These are phyloP conservation scores for Pyrgilauda ruficollis DNA, from an alignment of 2,113 vertebrate species.

Conservation along the genomic window DNA sequence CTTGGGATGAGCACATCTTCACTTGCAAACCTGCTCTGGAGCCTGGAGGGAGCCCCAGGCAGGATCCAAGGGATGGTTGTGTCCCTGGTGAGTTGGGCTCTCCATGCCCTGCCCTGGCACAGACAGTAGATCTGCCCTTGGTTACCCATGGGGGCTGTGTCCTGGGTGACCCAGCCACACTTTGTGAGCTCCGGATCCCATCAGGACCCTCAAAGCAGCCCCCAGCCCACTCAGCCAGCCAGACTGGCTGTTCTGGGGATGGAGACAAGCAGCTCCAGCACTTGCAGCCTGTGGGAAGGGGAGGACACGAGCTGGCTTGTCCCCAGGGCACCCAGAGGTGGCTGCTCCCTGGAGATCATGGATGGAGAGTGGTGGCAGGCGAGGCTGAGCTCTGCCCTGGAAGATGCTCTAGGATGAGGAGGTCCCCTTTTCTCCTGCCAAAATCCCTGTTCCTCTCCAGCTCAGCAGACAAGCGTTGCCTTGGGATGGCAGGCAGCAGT, in stretches of 20 bases:
- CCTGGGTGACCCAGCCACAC: background rate
- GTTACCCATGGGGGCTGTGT: fast-evolving
- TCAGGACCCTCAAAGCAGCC: background rate
- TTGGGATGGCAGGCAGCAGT: background rate
- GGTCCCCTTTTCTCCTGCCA: background rate
- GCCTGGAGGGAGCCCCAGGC: background rate
- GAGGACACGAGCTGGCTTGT: fast-evolving
- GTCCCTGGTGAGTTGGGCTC: fast-evolving
- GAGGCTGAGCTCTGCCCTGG: background rate
- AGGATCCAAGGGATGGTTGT: background rate
- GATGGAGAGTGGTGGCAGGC: background rate
- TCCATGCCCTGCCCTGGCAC: background rate
- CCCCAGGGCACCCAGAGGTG: background rate
- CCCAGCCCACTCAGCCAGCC: background rate
- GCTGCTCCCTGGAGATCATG: background rate
- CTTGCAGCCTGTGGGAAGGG: background rate
- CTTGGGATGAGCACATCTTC: background rate
- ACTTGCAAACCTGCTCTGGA: background rate
- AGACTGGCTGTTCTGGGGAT: background rate
- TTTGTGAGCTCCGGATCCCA: background rate
- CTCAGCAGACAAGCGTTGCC: background rate
- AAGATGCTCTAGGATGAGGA: background rate
- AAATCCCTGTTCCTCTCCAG: background rate
- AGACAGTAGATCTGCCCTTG: background rate
- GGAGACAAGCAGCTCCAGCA: background rate